phyloP scores from a whole-genome alignment of 35 echinoderm and acorn worm genomes.

The Ophioderma brevispina region DNA sequence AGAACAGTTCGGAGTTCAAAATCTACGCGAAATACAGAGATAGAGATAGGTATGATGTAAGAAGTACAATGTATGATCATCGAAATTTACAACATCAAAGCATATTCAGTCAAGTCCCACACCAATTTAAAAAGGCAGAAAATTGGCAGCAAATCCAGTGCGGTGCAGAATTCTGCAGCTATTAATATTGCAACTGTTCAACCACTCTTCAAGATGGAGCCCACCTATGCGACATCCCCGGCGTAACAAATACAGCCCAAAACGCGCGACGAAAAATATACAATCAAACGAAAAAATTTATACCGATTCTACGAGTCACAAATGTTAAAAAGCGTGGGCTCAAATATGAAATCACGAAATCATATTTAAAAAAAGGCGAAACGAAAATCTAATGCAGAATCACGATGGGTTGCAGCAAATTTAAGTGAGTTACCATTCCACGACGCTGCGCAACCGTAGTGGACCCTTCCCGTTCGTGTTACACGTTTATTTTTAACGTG shows the following conservation, averaged over 20 bases:
- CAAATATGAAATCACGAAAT: not conserved
- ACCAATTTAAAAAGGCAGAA: too few relatives aligned
- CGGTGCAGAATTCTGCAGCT: not conserved
- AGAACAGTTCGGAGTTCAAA: not conserved
- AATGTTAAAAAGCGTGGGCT: not conserved
- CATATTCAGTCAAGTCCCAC: too few relatives aligned
- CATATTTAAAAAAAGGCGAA: not conserved
- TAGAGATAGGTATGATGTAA: too few relatives aligned
- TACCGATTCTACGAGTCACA: not conserved
- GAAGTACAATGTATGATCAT: not conserved
- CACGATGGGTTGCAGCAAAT: not conserved
- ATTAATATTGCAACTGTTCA: not conserved
- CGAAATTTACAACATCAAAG: not conserved
- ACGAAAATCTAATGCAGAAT: not conserved
- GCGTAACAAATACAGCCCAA: not conserved
- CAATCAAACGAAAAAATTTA: not conserved
- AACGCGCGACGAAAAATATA: not conserved
- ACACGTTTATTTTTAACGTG: too few relatives aligned
- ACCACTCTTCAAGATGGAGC: not conserved
- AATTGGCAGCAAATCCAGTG: not conserved
- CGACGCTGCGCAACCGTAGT: not conserved
- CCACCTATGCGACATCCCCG: not conserved
- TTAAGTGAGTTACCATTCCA: not conserved
- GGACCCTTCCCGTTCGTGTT: too few relatives aligned
- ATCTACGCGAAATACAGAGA: not conserved